phyloP scores from a whole-genome alignment of 1,140 invertebrate genomes.

The Nasonia vitripennis region DNA sequence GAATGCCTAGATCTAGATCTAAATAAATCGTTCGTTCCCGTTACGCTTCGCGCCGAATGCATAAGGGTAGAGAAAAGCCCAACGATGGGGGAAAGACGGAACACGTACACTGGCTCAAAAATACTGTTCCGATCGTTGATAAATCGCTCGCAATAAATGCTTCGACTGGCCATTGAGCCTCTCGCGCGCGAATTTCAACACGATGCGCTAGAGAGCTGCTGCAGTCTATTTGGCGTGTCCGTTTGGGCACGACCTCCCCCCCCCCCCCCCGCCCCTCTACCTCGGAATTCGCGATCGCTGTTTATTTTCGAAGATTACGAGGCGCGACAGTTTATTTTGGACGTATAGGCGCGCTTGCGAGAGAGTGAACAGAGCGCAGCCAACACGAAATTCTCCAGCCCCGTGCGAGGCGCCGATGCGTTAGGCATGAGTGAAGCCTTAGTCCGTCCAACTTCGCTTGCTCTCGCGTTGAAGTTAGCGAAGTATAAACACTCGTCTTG shows the following conservation, averaged over 20 bases:
- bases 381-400: conserved; percentile 57
- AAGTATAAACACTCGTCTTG: conserved; percentile 5
- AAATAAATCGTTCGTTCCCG: conserved; percentile 4
- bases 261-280: not conserved
- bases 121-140: conserved; percentile 41
- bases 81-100: too few species aligned
- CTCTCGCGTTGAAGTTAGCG: not conserved
- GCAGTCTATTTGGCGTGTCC: not conserved
- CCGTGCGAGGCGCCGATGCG: not conserved
- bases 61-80: not conserved
- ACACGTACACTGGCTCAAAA: not conserved
- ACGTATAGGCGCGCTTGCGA: conserved; percentile 46
- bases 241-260: not conserved
- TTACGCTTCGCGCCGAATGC: too few species aligned
- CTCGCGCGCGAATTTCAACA: conserved; percentile 32
- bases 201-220: not conserved
- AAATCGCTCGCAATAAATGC: conserved; percentile 48
- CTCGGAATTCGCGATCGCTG: conserved; percentile 61
- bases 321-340: conserved; percentile 65
- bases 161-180: conserved; percentile 39
- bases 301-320: conserved; percentile 66
- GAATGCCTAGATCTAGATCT: too few species aligned
- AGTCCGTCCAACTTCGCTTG: not conserved
- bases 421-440: not conserved
- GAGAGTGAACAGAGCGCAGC: conserved; percentile 40